These are phyloP conservation scores for Ochropleura plecta DNA, from an alignment of 2,888 invertebrate genomes.

Conservation along the genomic window DNA sequence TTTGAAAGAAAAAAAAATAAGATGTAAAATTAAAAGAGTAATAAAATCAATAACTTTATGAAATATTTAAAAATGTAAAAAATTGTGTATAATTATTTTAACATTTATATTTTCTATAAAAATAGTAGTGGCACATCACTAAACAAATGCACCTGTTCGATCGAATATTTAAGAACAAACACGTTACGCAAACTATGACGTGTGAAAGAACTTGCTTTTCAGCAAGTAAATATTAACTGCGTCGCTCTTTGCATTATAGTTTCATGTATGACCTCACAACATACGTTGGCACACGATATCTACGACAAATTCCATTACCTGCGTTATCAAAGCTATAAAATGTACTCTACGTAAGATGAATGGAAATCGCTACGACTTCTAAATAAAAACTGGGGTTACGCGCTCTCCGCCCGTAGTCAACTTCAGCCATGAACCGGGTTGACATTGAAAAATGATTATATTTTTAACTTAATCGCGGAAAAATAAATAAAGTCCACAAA, in stretches of 20 bases:
- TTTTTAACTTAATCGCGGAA: slow-evolving; percentile 20
- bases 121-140: slow-evolving; percentile 32
- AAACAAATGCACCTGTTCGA: neutral
- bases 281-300: slow-evolving; percentile 44
- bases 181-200: slow-evolving; percentile 55
- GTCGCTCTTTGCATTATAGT: slow-evolving; percentile 26
- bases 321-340: slow-evolving; percentile 74
- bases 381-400: slow-evolving; percentile 78
- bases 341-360: slow-evolving; percentile 71
- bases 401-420: slow-evolving; percentile 70
- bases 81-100: neutral
- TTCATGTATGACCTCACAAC: slow-evolving; percentile 49
- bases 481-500: slow-evolving; percentile 45
- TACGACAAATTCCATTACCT: slow-evolving; percentile 59
- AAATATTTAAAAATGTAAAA: too few species aligned
- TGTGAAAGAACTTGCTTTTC: slow-evolving; percentile 33
- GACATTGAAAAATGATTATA: slow-evolving; percentile 72
- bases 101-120: neutral
- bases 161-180: slow-evolving; percentile 15
- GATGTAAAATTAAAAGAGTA: too few species aligned
- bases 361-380: slow-evolving; percentile 67
- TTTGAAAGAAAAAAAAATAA: too few species aligned
- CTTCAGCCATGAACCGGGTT: slow-evolving; percentile 69
- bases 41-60: too few species aligned
- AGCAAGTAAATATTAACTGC: too few species aligned